These are phyloP conservation scores for Bufo gargarizans DNA, from an alignment of 2,113 vertebrate genomes.

Conservation along the genomic window DNA sequence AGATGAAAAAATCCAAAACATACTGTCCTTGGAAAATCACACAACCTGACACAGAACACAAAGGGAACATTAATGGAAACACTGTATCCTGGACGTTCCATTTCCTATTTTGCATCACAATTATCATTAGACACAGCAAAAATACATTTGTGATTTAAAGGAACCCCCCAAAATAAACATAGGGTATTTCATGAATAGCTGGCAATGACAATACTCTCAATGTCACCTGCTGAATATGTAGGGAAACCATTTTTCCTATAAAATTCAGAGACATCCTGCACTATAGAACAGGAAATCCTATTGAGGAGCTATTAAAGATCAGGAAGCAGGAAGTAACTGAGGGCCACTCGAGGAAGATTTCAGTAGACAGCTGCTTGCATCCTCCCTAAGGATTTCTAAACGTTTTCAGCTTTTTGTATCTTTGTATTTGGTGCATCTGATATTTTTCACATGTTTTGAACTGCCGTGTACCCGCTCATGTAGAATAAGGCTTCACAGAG, in stretches of 20 bases:
- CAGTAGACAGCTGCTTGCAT: background rate
- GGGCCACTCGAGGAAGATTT: background rate
- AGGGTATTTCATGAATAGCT: background rate
- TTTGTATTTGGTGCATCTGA: background rate
- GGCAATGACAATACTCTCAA: background rate
- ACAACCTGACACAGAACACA: background rate
- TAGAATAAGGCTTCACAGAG: background rate
- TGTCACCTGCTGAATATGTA: slow-evolving; percentile 11
- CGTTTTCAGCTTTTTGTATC: background rate
- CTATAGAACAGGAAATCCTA: slow-evolving; percentile 26
- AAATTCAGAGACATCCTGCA: slow-evolving; percentile 30
- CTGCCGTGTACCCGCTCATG: background rate
- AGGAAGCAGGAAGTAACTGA: slow-evolving; percentile 18
- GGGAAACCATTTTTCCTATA: background rate
- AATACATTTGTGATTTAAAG: background rate
- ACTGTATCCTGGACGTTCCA: background rate
- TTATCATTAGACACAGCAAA: background rate
- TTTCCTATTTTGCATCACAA: background rate
- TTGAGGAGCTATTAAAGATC: slow-evolving; percentile 7
- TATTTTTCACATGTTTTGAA: background rate
- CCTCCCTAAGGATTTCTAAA: background rate
- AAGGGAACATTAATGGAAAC: background rate
- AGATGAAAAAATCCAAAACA: background rate
- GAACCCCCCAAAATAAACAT: slow-evolving; percentile 12
- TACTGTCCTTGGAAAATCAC: background rate